These are phyloP conservation scores for Mythimna pallens DNA, from an alignment of 2,888 invertebrate species.

Conservation along the genomic window DNA sequence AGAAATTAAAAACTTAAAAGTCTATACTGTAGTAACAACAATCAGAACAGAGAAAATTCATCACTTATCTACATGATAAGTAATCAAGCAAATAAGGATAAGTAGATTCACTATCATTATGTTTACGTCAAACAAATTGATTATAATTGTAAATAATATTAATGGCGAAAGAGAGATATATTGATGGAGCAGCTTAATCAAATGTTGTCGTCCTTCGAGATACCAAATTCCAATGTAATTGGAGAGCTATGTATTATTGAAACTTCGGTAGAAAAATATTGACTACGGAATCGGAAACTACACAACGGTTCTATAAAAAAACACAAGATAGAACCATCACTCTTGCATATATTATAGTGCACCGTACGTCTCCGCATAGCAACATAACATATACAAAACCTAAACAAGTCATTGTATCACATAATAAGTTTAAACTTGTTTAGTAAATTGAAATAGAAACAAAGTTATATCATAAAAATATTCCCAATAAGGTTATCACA, in stretches of 20 bases:
- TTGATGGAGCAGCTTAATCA: slow-evolving; percentile 67
- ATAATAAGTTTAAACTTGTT: slow-evolving; percentile 44
- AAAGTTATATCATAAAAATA: slow-evolving; percentile 44
- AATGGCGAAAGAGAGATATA: slow-evolving; percentile 61
- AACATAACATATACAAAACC: slow-evolving; percentile 41
- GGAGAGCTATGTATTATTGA: slow-evolving; percentile 68
- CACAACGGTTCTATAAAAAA: slow-evolving; percentile 52
- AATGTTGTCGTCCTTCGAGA: slow-evolving; percentile 70
- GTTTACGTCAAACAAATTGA: slow-evolving; percentile 59
- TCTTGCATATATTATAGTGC: slow-evolving; percentile 57
- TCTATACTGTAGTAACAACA: slow-evolving; percentile 4
- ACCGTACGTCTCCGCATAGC: slow-evolving; percentile 43
- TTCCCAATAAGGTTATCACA: slow-evolving; percentile 48
- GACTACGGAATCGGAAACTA: slow-evolving; percentile 54
- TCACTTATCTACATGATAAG: slow-evolving; percentile 20
- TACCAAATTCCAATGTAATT: slow-evolving; percentile 73
- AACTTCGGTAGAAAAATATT: slow-evolving; percentile 49
- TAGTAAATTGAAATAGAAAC: slow-evolving; percentile 38
- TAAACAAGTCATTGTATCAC: slow-evolving; percentile 52
- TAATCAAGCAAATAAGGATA: slow-evolving; percentile 39
- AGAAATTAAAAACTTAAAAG: not conserved
- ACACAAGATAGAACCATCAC: slow-evolving; percentile 44
- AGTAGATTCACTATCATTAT: slow-evolving; percentile 44
- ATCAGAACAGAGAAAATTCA: slow-evolving; percentile 30
- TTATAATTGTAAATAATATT: slow-evolving; percentile 63